These are phyloP conservation scores for Metopia argyrocephala DNA, from an alignment of 2,888 invertebrate species.

Conservation along the genomic window DNA sequence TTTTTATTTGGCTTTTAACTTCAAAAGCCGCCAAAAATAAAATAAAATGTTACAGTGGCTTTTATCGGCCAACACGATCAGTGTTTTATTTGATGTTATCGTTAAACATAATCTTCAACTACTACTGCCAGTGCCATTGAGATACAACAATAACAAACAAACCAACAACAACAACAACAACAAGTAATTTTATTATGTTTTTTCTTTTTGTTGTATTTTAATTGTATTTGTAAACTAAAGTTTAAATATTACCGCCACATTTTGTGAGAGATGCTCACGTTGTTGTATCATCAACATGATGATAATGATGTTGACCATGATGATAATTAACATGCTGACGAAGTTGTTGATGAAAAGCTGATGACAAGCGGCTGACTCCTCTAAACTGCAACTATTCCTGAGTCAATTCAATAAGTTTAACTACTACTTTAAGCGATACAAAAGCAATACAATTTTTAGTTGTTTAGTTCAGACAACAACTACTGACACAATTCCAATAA, in stretches of 20 bases:
- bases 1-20: slow-evolving; percentile 1
- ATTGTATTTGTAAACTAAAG: slow-evolving; percentile 5
- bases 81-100: slow-evolving; percentile 68
- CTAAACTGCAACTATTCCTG: no score
- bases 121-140: neutral
- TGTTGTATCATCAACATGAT: neutral
- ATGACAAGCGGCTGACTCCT: slow-evolving; percentile 41
- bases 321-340: neutral
- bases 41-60: slow-evolving; percentile 49
- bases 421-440: no score
- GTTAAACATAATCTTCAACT: slow-evolving; percentile 45
- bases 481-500: slow-evolving; percentile 71
- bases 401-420: no score
- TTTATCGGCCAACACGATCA: slow-evolving; percentile 71
- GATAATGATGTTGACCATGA: neutral
- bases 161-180: no score
- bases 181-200: neutral
- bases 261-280: no score
- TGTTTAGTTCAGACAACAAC: slow-evolving; percentile 32
- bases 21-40: slow-evolving; percentile 49
- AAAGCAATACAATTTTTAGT: no score
- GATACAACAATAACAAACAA: neutral
- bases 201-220: neutral
- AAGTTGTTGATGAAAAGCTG: slow-evolving; percentile 41
- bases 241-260: slow-evolving; percentile 26